Evolutionary conservation across 1,140 invertebrate genomes (phyloP).

Genomic region (Lanistes nyassanus): DNA sequence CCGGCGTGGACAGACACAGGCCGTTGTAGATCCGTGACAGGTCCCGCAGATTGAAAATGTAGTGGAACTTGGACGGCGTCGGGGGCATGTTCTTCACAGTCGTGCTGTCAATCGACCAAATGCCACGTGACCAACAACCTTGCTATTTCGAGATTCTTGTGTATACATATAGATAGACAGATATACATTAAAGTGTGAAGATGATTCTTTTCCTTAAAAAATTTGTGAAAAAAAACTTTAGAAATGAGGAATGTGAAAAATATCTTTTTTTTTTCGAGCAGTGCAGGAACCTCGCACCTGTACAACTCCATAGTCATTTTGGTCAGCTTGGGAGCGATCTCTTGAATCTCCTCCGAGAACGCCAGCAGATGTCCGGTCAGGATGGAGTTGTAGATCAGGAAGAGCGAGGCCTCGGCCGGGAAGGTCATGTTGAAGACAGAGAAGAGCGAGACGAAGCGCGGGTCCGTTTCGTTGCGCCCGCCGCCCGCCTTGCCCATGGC

Average conservation of each 20-base stretch:
- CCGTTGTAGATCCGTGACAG: conserved; percentile 82
- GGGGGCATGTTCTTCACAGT: conserved; percentile 80
- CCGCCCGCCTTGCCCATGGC: conserved; percentile 78
- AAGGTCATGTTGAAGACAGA: conserved; percentile 84
- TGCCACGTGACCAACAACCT: neutral
- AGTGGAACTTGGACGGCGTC: conserved; percentile 90
- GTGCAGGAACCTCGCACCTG: no score
- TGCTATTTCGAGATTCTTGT: no score
- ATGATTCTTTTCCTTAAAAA: no score
- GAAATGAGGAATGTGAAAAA: no score
- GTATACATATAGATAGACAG: no score
- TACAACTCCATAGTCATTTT: conserved; percentile 82
- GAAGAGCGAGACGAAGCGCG: conserved; percentile 87
- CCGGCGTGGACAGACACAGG: conserved; percentile 77
- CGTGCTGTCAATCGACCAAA: conserved; percentile 45
- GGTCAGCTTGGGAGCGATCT: conserved; percentile 74
- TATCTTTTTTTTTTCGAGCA: no score
- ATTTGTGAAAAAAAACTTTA: no score
- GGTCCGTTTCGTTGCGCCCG: conserved; percentile 86
- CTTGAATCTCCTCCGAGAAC: conserved; percentile 69
- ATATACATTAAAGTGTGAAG: no score
- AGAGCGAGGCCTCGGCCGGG: conserved; percentile 72
- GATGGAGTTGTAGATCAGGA: conserved; percentile 75
- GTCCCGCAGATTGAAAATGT: conserved; percentile 91
- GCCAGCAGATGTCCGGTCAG: conserved; percentile 77